Evolutionary conservation across 2,797 vertebrate genomes (phyloP).

Genomic region (Lepus oiostolus): DNA sequence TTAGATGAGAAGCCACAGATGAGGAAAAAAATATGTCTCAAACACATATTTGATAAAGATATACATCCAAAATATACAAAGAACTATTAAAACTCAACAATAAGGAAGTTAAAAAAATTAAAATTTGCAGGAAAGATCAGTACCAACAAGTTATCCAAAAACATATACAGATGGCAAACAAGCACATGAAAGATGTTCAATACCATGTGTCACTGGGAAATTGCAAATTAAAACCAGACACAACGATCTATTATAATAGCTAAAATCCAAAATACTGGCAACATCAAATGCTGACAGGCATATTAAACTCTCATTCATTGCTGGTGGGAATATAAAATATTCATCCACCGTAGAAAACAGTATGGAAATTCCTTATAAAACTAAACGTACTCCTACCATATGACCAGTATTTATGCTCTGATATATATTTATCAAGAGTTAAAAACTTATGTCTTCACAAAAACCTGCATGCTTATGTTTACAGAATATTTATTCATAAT

Average conservation of each 20-base stretch:
- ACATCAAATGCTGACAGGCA: background rate
- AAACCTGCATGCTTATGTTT: background rate
- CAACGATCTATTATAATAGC: background rate
- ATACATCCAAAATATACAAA: background rate
- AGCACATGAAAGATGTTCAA: background rate
- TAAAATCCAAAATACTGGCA: background rate
- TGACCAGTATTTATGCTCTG: background rate
- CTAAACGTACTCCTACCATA: background rate
- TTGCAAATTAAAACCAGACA: background rate
- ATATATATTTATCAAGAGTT: background rate
- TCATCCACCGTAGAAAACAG: background rate
- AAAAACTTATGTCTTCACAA: background rate
- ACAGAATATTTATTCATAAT: conserved; percentile 23
- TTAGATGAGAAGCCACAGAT: background rate
- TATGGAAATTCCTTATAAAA: background rate
- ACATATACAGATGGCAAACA: background rate
- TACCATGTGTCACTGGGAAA: background rate
- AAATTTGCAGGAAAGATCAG: background rate
- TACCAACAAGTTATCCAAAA: background rate
- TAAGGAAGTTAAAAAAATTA: conserved; percentile 16
- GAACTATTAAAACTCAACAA: background rate
- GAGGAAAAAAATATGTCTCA: background rate
- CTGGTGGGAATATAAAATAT: background rate
- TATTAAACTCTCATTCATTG: background rate
- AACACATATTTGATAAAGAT: background rate